Conservation (phyloP, 2,113 vertebrate species). For the Plectropomus leopardus region DNA sequence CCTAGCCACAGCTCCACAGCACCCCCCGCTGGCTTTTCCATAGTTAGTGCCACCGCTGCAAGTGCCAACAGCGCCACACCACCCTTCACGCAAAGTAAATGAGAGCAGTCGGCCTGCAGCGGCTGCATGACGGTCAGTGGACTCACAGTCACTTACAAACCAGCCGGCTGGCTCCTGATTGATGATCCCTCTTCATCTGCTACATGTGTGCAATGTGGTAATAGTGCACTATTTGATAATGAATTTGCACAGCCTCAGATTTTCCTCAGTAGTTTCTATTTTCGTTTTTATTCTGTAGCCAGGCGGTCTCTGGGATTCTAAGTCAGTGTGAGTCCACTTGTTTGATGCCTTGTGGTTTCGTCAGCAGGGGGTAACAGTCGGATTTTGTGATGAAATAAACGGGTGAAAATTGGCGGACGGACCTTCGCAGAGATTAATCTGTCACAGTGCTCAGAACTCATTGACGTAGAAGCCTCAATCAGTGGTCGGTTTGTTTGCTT, state of each 20-base stretch:
- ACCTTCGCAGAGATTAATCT: slow-evolving; percentile 74
- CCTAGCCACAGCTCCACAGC: slow-evolving; percentile 99
- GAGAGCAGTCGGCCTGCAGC: slow-evolving; percentile 66
- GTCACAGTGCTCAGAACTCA: slow-evolving; percentile 69
- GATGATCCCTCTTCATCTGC: slow-evolving; percentile 57
- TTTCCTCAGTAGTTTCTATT: slow-evolving; percentile 45
- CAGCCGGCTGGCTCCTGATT: slow-evolving; percentile 36
- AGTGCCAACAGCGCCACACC: slow-evolving; percentile 93
- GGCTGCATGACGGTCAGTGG: slow-evolving; percentile 33
- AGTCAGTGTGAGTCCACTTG: slow-evolving; percentile 64
- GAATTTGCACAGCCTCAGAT: slow-evolving; percentile 78
- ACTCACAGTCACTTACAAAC: slow-evolving; percentile 59
- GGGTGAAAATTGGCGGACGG: slow-evolving; percentile 79
- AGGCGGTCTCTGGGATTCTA: slow-evolving; percentile 47
- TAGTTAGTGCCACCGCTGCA: slow-evolving; percentile 94
- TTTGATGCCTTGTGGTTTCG: slow-evolving; percentile 63
- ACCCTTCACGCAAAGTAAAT: slow-evolving; percentile 92
- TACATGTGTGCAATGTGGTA: slow-evolving; percentile 75
- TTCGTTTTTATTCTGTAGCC: slow-evolving; percentile 41
- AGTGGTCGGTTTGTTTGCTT: slow-evolving; percentile 64
- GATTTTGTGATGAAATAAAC: slow-evolving; percentile 40
- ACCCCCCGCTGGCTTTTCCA: slow-evolving; percentile 95
- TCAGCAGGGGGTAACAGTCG: slow-evolving; percentile 44
- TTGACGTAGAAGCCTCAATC: slow-evolving; percentile 63
- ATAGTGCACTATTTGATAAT: slow-evolving; percentile 78